Evolutionary conservation across 2,797 vertebrate species (phyloP).

Genomic region (Alca torda): DNA sequence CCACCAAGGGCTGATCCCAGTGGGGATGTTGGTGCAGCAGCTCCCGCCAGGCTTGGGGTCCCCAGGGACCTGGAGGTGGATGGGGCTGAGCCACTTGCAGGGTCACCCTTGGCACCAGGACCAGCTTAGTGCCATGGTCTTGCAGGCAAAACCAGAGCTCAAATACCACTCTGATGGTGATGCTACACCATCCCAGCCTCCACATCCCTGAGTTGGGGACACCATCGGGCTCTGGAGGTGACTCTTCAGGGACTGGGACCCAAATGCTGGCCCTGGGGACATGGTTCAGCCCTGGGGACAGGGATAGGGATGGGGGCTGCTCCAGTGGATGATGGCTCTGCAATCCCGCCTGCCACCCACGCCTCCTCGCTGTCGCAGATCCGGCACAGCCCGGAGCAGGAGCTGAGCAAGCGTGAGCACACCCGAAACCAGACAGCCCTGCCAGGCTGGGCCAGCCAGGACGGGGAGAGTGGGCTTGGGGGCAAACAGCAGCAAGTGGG

Average conservation of each 20-base stretch:
- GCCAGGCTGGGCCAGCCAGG: neutral
- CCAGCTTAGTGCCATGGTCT: neutral
- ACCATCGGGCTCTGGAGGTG: fast-evolving
- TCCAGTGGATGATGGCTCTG: neutral
- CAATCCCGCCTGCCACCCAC: neutral
- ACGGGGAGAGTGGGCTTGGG: fast-evolving
- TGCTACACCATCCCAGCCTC: neutral
- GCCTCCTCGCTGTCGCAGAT: fast-evolving
- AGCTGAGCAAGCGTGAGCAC: neutral
- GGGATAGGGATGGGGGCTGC: neutral
- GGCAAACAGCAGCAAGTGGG: fast-evolving
- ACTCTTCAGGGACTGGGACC: neutral
- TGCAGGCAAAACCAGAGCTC: neutral
- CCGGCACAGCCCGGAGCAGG: neutral
- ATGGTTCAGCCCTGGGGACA: neutral
- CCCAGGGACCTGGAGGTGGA: neutral
- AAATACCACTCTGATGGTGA: fast-evolving
- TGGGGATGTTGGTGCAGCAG: fast-evolving
- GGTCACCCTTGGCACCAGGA: neutral
- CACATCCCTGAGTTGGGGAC: neutral
- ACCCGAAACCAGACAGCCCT: slow-evolving; percentile 33
- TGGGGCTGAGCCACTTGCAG: neutral
- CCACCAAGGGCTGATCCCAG: neutral
- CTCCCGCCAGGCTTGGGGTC: neutral
- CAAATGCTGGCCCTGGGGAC: neutral